Conservation (phyloP, 2,888 invertebrate genomes). For the Melieria picta region DNA sequence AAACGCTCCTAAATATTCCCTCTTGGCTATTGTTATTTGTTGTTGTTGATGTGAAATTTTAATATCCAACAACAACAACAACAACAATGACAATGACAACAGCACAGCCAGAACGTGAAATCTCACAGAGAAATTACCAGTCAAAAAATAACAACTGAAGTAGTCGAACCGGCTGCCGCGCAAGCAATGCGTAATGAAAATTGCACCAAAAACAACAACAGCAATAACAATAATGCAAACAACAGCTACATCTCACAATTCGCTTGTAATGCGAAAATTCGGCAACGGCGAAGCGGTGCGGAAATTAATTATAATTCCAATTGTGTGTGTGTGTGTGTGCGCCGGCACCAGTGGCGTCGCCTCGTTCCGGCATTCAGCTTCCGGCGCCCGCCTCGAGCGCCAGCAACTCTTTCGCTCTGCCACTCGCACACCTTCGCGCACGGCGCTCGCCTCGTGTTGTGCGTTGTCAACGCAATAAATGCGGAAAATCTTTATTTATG, state of each 20-base stretch:
- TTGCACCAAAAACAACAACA: conserved; percentile 21
- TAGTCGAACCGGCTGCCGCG: too few species aligned
- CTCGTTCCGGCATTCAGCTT: neutral
- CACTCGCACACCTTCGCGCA: neutral
- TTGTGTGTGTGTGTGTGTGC: neutral
- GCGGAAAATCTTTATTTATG: conserved; percentile 23
- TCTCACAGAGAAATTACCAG: too few species aligned
- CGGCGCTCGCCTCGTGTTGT: neutral
- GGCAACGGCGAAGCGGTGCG: conserved; percentile 30
- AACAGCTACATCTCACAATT: neutral
- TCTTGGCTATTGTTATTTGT: too few species aligned
- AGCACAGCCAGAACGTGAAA: too few species aligned
- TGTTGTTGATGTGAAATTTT: too few species aligned
- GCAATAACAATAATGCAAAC: conserved; percentile 42
- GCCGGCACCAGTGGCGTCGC: neutral
- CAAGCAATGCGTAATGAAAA: neutral
- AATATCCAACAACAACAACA: too few species aligned
- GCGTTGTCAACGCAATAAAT: conserved; percentile 14
- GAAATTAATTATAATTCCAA: conserved; percentile 46
- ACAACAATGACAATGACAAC: too few species aligned
- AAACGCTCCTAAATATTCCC: neutral
- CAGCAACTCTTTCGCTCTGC: neutral
- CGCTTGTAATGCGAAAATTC: conserved; percentile 20
- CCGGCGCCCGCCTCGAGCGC: neutral
- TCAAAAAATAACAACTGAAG: too few species aligned